phyloP scores from a whole-genome alignment of 1,140 invertebrate genomes.

The Magallana ariakensis region DNA sequence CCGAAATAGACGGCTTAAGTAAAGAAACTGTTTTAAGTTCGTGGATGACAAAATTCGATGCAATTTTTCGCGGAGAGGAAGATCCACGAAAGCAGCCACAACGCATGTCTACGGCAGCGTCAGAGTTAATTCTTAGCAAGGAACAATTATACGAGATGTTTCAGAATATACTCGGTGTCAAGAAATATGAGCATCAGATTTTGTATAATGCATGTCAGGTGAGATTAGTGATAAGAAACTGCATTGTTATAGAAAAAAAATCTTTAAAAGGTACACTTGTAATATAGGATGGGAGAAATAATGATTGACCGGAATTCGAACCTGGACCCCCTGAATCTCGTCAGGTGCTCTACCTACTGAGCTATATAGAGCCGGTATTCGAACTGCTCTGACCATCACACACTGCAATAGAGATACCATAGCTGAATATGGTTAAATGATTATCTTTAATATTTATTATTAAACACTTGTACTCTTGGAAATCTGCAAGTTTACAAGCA shows the following conservation, averaged over 20 bases:
- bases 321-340: no score
- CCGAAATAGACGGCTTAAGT: slow-evolving; percentile 99
- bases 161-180: slow-evolving; percentile 98
- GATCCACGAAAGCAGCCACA: slow-evolving; percentile 79
- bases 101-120: slow-evolving; percentile 76
- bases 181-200: slow-evolving; percentile 99
- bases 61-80: slow-evolving; percentile 94
- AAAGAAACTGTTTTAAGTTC: slow-evolving; percentile 99
- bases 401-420: no score
- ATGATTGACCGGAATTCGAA: background rate
- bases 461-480: no score
- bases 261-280: background rate
- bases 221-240: slow-evolving; percentile 65
- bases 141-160: slow-evolving; percentile 97
- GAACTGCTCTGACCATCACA: no score
- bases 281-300: background rate
- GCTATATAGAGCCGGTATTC: no score
- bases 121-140: slow-evolving; percentile 80
- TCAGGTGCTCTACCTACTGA: no score
- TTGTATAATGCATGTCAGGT: slow-evolving; percentile 99
- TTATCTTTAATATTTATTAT: no score
- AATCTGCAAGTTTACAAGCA: no score
- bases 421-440: no score
- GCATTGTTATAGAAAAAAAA: no score
- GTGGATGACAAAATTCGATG: slow-evolving; percentile 99